These are phyloP conservation scores for Spatula clypeata DNA, from an alignment of 2,797 vertebrate species.

Conservation along the genomic window DNA sequence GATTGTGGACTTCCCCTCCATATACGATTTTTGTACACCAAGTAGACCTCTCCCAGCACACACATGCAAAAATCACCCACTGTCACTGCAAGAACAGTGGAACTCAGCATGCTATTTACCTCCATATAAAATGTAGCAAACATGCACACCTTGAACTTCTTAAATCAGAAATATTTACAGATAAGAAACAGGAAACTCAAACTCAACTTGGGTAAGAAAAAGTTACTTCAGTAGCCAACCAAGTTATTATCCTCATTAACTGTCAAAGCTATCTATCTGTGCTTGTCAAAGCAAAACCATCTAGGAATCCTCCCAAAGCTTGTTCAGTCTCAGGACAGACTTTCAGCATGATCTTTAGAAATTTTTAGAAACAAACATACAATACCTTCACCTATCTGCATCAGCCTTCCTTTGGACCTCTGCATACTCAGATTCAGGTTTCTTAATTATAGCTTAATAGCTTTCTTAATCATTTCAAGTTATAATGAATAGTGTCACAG, in stretches of 20 bases:
- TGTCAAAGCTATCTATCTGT: neutral
- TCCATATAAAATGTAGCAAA: neutral
- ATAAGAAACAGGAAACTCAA: neutral
- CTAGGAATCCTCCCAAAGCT: neutral
- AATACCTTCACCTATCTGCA: neutral
- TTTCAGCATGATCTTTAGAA: neutral
- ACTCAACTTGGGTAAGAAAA: neutral
- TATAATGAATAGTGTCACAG: neutral
- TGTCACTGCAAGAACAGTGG: neutral
- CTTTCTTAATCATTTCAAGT: constrained; percentile 30
- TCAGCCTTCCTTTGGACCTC: neutral
- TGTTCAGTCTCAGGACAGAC: neutral
- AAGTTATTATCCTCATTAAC: neutral
- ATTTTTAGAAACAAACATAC: neutral
- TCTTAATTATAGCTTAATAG: constrained; percentile 50
- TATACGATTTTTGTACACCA: neutral
- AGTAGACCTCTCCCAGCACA: neutral
- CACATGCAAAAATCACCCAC: neutral
- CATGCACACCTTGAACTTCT: accelerated
- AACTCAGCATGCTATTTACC: neutral
- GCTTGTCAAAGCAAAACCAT: neutral
- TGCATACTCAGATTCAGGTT: neutral
- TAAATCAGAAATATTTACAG: neutral
- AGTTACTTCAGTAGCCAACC: neutral
- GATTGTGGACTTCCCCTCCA: neutral